A percentile compares a stretch with the other conserved stretches of the same genome.
These are phyloP conservation scores for Urocynchramus pylzowi DNA, from an alignment of 2,113 vertebrate species.

Conservation along the genomic window DNA sequence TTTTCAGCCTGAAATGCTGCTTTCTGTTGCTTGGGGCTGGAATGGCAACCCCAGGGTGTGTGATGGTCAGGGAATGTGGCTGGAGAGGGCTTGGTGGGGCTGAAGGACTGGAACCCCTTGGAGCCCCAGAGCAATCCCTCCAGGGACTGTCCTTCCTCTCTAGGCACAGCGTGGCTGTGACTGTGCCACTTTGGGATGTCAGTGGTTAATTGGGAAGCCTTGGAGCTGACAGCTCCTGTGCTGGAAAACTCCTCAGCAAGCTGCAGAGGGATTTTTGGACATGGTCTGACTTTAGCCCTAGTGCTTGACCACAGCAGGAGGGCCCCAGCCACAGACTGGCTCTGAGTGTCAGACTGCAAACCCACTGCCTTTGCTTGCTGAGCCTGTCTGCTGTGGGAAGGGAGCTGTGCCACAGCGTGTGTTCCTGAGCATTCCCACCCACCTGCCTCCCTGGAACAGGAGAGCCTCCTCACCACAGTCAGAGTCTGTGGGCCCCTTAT, in stretches of 20 bases:
- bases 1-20: not conserved
- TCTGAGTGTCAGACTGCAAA: not conserved
- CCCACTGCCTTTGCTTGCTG: not conserved
- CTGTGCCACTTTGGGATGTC: not conserved
- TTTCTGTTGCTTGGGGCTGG: not conserved
- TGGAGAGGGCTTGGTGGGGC: not conserved
- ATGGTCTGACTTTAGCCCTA: accelerated
- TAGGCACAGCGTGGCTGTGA: not conserved
- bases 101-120: not conserved
- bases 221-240: not conserved
- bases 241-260: not conserved
- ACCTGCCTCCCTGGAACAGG: not conserved
- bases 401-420: not conserved
- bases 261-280: not conserved
- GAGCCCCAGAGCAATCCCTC: not conserved
- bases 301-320: not conserved
- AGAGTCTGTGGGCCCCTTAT: not conserved
- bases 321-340: not conserved
- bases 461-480: not conserved
- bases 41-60: not conserved
- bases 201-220: not conserved
- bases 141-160: not conserved
- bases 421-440: not conserved
- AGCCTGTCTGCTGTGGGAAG: not conserved
- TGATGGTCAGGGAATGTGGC: not conserved